These are phyloP conservation scores for Ptilonorhynchus violaceus DNA, from an alignment of 2,113 vertebrate genomes.

Conservation along the genomic window DNA sequence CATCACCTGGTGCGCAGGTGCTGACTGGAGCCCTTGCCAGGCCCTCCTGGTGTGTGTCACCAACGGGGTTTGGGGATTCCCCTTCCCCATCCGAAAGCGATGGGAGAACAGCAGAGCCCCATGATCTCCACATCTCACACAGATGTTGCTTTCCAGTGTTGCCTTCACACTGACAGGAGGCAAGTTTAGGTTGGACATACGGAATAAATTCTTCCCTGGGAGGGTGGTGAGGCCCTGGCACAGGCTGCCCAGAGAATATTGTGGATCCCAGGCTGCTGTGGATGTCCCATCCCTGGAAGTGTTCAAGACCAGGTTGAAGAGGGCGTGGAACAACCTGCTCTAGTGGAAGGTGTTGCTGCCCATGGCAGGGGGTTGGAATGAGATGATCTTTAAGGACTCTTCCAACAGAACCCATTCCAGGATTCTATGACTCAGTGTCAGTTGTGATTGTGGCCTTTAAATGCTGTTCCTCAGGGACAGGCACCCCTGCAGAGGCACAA, in stretches of 20 bases:
- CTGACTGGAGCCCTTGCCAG: rapidly evolving
- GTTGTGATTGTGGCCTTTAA: not conserved
- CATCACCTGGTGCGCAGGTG: rapidly evolving
- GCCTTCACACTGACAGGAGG: not conserved
- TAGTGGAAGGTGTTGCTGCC: not conserved
- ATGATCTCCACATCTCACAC: not conserved
- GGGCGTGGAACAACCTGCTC: not conserved
- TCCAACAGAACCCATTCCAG: not conserved
- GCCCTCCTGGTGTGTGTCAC: not conserved
- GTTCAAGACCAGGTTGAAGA: not conserved
- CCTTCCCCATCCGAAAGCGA: not conserved
- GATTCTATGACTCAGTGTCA: not conserved
- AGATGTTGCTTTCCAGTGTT: not conserved
- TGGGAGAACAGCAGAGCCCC: not conserved
- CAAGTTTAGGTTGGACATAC: not conserved
- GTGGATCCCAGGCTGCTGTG: not conserved
- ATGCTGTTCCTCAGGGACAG: not conserved
- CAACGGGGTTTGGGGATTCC: not conserved
- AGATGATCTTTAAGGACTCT: not conserved
- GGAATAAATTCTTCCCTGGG: not conserved
- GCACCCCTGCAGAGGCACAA: not conserved
- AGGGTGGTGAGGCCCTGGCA: not conserved
- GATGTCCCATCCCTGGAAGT: not conserved
- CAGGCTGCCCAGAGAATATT: not conserved
- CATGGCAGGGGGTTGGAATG: not conserved